Evolutionary conservation across 2,113 vertebrate species (phyloP), one percentile per base, ranked within the genome.

Genomic region (Crocuta crocuta): DNA sequence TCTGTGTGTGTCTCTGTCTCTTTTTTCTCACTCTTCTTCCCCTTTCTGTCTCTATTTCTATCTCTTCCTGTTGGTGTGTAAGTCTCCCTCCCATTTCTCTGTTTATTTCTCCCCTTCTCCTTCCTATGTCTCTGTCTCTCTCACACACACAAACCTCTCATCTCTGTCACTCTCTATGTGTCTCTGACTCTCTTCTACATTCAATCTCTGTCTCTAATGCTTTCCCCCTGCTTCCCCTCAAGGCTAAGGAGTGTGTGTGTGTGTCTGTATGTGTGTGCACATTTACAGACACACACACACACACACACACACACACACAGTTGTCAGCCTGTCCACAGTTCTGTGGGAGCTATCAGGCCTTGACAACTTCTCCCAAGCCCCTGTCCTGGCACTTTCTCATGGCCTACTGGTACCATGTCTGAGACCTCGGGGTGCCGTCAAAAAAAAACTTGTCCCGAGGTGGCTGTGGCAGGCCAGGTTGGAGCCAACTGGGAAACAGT

Each of bases 191-290:
- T 55, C 28, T 76, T 33, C 89, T 92, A 89, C 19, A 91, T 80
- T 78, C 66, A 61, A 0, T 88, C 35, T 94, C 70, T 96, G 45
- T 96, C 58, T 83, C 79, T 95, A 31, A 95, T 61, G 45, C 73
- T 96, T 87, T 80, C 63, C 24, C 86, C 86, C 91, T 85, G 65
- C 78, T 45, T 94, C 63, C 81, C 61, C 73, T 95, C 81, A 95
- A 95, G 43, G 53, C 80, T 82, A 92, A 89, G 61, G 53, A 12
- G 61, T 28, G 24, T n/a, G 43, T 39, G 33, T 63, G 68, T 39
- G 39, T 39, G 39, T 39, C 39, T 82, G 11, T 39, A 2, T 68
- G n/a, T 43, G 45, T 48, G 24, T 35, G 3, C 15, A 91, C 58
- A 65, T 96, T 86, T 74, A 39, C n/a, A 70, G 11, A 35, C 35